phyloP scores from a whole-genome alignment of 2,888 invertebrate species.

The Camptogramma bilineatum region DNA sequence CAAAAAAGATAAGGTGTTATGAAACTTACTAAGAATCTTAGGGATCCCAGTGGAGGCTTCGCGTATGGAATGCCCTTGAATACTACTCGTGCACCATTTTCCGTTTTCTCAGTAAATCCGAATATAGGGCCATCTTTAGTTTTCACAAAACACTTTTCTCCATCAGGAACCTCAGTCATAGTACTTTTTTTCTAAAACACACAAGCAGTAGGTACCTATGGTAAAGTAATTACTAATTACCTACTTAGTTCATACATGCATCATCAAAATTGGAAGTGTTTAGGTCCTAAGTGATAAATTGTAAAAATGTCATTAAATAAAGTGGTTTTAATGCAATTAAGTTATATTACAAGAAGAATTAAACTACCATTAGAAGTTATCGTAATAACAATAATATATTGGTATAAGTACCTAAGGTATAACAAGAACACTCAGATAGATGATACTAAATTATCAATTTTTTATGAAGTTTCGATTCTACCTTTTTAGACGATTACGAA shows the following conservation, averaged over 20 bases:
- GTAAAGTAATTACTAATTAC: neutral
- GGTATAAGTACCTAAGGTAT: no score
- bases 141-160: constrained; percentile 47
- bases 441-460: neutral
- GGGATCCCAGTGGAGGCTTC: constrained; percentile 66
- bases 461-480: neutral
- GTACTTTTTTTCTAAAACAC: constrained; percentile 14
- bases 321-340: no score
- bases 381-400: no score
- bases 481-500: neutral
- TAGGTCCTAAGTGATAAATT: no score
- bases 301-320: no score
- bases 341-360: no score
- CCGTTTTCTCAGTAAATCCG: constrained; percentile 61
- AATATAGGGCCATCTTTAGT: constrained; percentile 67
- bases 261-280: no score
- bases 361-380: no score
- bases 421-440: neutral
- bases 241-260: no score
- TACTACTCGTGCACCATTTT: constrained; percentile 22
- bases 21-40: constrained; percentile 71
- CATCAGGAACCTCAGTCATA: constrained; percentile 48
- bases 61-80: constrained; percentile 77
- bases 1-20: neutral
- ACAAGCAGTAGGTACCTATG: neutral